Evolutionary conservation across 2,113 vertebrate genomes (phyloP), one percentile per base, ranked within the genome.

Genomic region (Illadopsis cleaveri): DNA sequence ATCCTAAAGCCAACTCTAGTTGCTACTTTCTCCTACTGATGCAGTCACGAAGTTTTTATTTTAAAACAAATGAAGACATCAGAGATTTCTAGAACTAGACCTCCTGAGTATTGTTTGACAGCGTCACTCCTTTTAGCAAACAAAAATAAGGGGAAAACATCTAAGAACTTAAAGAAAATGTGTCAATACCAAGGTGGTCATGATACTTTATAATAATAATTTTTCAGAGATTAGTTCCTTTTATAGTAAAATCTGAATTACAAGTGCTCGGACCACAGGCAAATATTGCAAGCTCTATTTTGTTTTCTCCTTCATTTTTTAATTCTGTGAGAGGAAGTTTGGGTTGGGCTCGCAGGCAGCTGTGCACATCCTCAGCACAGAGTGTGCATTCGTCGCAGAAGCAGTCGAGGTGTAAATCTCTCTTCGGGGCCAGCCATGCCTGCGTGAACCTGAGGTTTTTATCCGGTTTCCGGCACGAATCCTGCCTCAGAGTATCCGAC

Each of bases 71-170:
- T 85, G 7, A 86, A 50, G 22, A 68, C 17, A 94, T 73, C 6
- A 88, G 86, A 3, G 85, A 89, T 97, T 97, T 91, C 97, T 90
- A 37, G 86, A 45, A 50, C 79, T 51, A 97, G 78, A 16, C 40
- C 50, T 48, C 83, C 54, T 33, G 65, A 89, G 6, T 66, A 89
- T 5, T 66, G 27, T 33, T 73, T 31, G 18, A 62, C 3, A 28
- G 14, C 2, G 1, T 64, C 38, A 21, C 8, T 9, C 18, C 1
- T 50, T 79, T 66, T 10, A 71, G 5, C 7, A 48, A 71, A 35
- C 3, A 51, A 56, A 68, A 86, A 18, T 11, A 75, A 57, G 10
- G 16, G 1, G 3, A 0, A 66, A 66, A 40, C 3, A 4, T 5
- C 7, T 4, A 58, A 30, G 10, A 89, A 80, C 37, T 45, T 4